Evolutionary conservation across 2,888 invertebrate genomes (phyloP), one percentile per base, ranked within the genome.

Genomic region (Dicranocentrus wangi): DNA sequence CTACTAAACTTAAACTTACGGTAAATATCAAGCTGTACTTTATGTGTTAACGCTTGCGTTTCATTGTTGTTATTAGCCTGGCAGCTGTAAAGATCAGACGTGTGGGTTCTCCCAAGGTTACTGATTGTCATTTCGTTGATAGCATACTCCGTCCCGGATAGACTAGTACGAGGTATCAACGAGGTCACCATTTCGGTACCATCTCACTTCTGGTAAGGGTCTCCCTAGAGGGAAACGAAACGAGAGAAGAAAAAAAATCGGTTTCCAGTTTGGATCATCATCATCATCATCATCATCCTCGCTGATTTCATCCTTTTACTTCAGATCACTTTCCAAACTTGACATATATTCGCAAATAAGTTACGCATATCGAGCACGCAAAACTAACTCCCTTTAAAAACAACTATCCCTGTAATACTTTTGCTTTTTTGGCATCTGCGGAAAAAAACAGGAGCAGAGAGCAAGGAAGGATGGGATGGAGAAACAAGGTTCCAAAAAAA

Each of bases 151-250:
- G 88, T 87, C 63, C 92, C 92, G 27, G 87, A 86, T 27, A 87
- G 85, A 86, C 94, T n/a, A 94, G 69, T 93, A 93, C 53, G 92
- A 92, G 84, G 92, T 91, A 85, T 95, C 94, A 78, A 96, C 89
- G 84, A 94, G 90, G 80, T 93, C 91, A 27, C 92, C 92, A 79
- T 93, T 94, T 84, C 92, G 91, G 93, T 94, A 95, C 96, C 96
- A 96, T 17, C 93, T 93, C 13, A 96, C 93, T 84, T 92, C 91
- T 27, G 96, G 96, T 53, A 92, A 91, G 0, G 96, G 96, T 84
- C 93, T 93, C 77, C 96, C 95, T 96, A 88, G 5, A n/a, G n/a
- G n/a, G n/a, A 87, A 89, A 87, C 32, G 82, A 47, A 51, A 71
- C 53, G 47, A 39, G 17, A 71, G 17, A 53, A 53, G 61, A 65